These are phyloP conservation scores for Cephus sareptanus DNA, from an alignment of 2,888 invertebrate species.

Conservation along the genomic window DNA sequence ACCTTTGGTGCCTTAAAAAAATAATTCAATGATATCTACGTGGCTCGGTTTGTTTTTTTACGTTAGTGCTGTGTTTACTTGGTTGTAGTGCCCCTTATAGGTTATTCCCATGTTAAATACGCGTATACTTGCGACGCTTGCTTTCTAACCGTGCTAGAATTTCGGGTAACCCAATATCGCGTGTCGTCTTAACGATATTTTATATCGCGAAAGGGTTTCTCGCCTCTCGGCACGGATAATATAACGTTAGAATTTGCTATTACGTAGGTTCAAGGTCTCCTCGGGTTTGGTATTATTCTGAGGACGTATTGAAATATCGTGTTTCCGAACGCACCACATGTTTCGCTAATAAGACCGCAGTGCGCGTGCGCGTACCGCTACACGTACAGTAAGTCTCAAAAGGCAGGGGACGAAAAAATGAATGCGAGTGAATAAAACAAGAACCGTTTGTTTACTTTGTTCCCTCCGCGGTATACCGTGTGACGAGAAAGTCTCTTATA, in stretches of 20 bases:
- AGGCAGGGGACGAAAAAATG: neutral
- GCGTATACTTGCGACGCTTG: neutral
- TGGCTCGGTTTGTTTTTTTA: neutral
- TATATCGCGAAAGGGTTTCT: neutral
- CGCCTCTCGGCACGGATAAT: neutral
- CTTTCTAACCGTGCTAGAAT: neutral
- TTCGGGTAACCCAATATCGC: neutral
- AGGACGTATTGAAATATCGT: constrained; percentile 7
- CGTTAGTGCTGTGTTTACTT: neutral
- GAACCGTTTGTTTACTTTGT: neutral
- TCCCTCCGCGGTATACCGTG: neutral
- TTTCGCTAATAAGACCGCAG: neutral
- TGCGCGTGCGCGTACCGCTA: neutral
- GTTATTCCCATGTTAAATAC: neutral
- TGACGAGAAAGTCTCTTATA: neutral
- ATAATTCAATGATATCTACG: neutral
- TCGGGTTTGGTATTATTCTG: neutral
- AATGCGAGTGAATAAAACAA: neutral
- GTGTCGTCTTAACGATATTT: neutral
- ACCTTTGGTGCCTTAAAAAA: neutral
- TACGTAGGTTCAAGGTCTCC: neutral
- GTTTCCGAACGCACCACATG: neutral
- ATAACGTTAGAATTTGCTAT: neutral
- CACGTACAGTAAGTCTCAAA: neutral
- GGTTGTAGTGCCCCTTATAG: too few species aligned